Evolutionary conservation across 2,888 invertebrate genomes (phyloP).

Genomic region (Folsomia manolachei): DNA sequence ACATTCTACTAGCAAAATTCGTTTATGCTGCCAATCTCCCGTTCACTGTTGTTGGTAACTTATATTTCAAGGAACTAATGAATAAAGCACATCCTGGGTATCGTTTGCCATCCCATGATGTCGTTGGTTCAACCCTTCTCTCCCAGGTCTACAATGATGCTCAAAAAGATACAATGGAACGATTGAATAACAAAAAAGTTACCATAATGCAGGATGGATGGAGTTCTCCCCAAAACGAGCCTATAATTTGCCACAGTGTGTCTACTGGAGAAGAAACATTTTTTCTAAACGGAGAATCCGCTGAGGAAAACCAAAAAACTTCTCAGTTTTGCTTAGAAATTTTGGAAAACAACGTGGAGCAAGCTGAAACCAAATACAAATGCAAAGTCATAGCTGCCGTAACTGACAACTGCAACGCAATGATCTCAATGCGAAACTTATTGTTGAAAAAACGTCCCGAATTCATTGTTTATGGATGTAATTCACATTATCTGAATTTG

Average conservation of each 20-base stretch:
- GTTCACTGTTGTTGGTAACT: no score
- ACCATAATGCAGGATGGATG: constrained; percentile 32
- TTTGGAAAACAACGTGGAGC: not conserved
- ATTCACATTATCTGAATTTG: constrained; percentile 32
- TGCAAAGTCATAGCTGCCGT: constrained; percentile 23
- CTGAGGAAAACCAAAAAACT: constrained; percentile 18
- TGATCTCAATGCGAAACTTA: constrained; percentile 17
- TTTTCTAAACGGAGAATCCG: constrained; percentile 15
- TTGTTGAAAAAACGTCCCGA: constrained; percentile 4
- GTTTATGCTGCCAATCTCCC: no score
- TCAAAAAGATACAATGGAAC: no score
- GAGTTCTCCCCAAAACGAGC: constrained; percentile 25
- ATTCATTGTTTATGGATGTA: constrained; percentile 28
- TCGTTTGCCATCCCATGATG: no score
- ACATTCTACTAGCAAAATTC: no score
- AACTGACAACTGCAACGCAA: constrained; percentile 36
- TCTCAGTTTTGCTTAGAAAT: constrained; percentile 18
- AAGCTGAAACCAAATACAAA: not conserved
- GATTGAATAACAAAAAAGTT: no score
- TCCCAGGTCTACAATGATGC: no score
- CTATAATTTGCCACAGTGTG: constrained; percentile 27
- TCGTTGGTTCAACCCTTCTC: no score
- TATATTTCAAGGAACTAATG: no score
- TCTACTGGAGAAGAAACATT: constrained; percentile 5
- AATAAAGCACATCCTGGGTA: no score